Evolutionary conservation across 2,797 vertebrate species (phyloP).

Genomic region (Euphonia xanthogaster): DNA sequence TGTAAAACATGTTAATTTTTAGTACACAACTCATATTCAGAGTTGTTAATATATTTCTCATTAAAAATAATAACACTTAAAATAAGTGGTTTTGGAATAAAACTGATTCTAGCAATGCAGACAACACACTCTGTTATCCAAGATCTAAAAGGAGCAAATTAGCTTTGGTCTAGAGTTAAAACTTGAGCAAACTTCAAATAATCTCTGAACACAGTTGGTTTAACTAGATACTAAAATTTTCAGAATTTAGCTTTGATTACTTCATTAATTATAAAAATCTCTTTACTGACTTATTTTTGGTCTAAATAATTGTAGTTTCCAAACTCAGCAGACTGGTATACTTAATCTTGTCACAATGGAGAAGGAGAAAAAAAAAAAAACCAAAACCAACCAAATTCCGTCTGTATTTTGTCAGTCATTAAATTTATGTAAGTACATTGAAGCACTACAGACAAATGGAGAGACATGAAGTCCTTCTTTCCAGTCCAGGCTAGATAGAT

Average conservation of each 20-base stretch:
- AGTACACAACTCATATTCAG: not conserved
- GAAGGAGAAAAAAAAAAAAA: not conserved
- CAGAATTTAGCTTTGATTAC: not conserved
- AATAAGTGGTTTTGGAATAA: slow-evolving; percentile 16
- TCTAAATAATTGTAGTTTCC: not conserved
- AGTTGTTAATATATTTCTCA: not conserved
- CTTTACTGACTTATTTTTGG: not conserved
- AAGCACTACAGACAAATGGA: not conserved
- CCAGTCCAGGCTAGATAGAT: not conserved
- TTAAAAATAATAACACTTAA: not conserved
- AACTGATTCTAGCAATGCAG: not conserved
- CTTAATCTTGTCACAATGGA: not conserved
- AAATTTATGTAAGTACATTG: not conserved
- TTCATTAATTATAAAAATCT: not conserved
- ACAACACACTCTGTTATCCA: not conserved
- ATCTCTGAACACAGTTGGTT: not conserved
- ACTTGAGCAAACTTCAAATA: not conserved
- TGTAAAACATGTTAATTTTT: not conserved
- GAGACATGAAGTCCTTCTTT: not conserved
- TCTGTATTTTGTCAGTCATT: not conserved
- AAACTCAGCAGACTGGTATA: not conserved
- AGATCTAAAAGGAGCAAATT: not conserved
- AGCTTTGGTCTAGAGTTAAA: not conserved
- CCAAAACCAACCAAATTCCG: fast-evolving
- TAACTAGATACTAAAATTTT: not conserved